Evolutionary conservation across 2,888 invertebrate species (phyloP), one percentile per base, ranked within the genome.

Genomic region (Athalia circularis): DNA sequence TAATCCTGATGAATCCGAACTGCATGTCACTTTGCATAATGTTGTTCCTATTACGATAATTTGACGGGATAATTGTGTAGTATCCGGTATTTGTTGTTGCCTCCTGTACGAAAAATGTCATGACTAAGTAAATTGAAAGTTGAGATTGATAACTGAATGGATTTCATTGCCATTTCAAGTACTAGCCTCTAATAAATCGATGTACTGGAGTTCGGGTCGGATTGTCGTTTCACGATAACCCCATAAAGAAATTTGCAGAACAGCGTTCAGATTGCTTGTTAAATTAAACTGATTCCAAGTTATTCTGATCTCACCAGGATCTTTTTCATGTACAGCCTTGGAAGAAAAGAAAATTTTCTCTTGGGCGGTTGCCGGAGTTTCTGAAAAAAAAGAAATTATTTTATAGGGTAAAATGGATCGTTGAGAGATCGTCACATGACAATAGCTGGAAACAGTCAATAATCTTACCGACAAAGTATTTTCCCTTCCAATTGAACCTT

Each of bases 211-310:
- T 86, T 97, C 95, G 0, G 98, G 98, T 68, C 92, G 91, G 79
- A 96, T 96, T 0, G 95, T 96, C 0, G 94, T 93, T 90, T 98
- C 98, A 74, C 95, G 93, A 91, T 98, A 98, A 0, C 98, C 98
- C 96, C 96, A 98, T 9, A 98, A 90, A 0, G 96, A 96, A 83
- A 98, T 95, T 82, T 94, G 94, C 0, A 98, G 93, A 67, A 93
- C 93, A 0, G 96, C 95, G 85, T 95, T 95, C 54, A 93, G 91
- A 87, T 96, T 96, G 57, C 94, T 93, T 0, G 97, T 97, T 88
- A 98, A 94, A 91, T 98, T 97, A 86, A 94, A 94, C 50, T 94
- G 94, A 85, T 95, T 94, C 98, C 98, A 98, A 15, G 94, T 94
- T 70, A 98, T 95, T 86, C 93, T 93, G 70, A 98, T 93, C 87